Evolutionary conservation across 37 sponge, comb jelly and placozoan species (phyloP), one percentile per base, ranked within the genome.

Genomic region (Amphimedon queenslandica): DNA sequence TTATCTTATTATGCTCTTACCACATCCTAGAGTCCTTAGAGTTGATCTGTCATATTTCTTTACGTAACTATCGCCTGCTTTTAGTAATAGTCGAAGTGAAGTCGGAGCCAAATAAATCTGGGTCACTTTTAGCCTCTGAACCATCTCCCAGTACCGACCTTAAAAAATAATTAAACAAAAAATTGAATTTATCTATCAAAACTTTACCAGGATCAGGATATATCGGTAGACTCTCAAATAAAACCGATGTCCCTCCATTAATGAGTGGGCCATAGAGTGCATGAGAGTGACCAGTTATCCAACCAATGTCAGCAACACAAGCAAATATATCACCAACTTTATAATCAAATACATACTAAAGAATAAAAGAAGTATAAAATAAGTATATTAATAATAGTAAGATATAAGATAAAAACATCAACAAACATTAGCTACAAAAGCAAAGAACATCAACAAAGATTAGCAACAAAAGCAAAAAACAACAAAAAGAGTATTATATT

Each of bases 111-210:
- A 80, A 85, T 96, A 96, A 41, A 96, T 79, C 71, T 96, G 96
- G 29, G 78, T 96, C 58, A 96, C 63, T 73, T 81, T 83, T 2
- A 96, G 73, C 21, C 96, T 83, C 51, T 92, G 79, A 8, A 96
- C 93, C 86, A 88, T 96, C 79, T 96, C 96, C 96, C 96, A 96
- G 78, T 96, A 96, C 0, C 96, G 86, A 38, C 96, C 96, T 94
- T 33, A 20, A 66, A 66, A 10, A 38, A 34, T 39, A 28, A 16
- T 11, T 16, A 20, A 66, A 20, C 10, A 18, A 5, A 38, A 66
- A 20, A 66, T 16, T 16, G 21, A 66, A 38, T 27, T 33, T 39
- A 39, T 18, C 13, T 47, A 47, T 18, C 13, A 47, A 60, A 25
- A 60, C 5, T 25, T 60, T 58, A 94, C 94, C 91, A 63, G 96